Conservation (phyloP, 2,888 invertebrate species). For the Phlogophora meticulosa region DNA sequence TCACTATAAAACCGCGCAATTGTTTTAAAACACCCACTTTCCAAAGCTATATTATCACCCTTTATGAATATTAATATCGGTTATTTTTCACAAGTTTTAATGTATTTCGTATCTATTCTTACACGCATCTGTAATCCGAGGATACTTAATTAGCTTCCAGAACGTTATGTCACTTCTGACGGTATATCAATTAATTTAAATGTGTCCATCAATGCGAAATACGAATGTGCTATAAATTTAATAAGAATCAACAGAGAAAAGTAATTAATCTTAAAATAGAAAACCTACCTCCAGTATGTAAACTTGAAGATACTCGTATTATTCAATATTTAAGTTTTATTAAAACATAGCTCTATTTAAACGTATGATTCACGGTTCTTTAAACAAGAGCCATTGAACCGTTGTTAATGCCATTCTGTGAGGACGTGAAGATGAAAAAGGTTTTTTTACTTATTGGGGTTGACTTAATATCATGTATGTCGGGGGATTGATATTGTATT, state of each 20-base stretch:
- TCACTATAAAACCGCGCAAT: slow-evolving; percentile 70
- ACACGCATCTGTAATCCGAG: slow-evolving; percentile 16
- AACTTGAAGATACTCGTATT: slow-evolving; percentile 15
- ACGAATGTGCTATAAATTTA: slow-evolving; percentile 27
- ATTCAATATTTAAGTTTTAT: slow-evolving; percentile 38
- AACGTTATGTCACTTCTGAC: slow-evolving; percentile 28
- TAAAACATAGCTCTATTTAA: slow-evolving; percentile 44
- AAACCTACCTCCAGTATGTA: not conserved
- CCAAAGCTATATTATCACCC: slow-evolving; percentile 55
- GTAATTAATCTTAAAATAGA: slow-evolving; percentile 16
- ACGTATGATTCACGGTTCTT: slow-evolving; percentile 43
- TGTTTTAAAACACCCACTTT: slow-evolving; percentile 63
- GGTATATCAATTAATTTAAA: slow-evolving; percentile 25
- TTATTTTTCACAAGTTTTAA: slow-evolving; percentile 50
- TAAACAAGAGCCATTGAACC: slow-evolving; percentile 52
- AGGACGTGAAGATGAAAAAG: slow-evolving; percentile 42
- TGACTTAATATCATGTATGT: slow-evolving; percentile 25
- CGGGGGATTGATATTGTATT: slow-evolving; percentile 47
- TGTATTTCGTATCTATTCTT: slow-evolving; percentile 31
- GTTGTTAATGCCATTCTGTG: slow-evolving; percentile 45
- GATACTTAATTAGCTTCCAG: slow-evolving; percentile 25
- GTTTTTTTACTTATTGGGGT: slow-evolving; percentile 31
- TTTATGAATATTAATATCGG: slow-evolving; percentile 54
- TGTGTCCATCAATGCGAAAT: slow-evolving; percentile 26
- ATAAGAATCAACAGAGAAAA: slow-evolving; percentile 5